Conservation (phyloP, 2,888 invertebrate genomes). For the Uloborus plumipes region DNA sequence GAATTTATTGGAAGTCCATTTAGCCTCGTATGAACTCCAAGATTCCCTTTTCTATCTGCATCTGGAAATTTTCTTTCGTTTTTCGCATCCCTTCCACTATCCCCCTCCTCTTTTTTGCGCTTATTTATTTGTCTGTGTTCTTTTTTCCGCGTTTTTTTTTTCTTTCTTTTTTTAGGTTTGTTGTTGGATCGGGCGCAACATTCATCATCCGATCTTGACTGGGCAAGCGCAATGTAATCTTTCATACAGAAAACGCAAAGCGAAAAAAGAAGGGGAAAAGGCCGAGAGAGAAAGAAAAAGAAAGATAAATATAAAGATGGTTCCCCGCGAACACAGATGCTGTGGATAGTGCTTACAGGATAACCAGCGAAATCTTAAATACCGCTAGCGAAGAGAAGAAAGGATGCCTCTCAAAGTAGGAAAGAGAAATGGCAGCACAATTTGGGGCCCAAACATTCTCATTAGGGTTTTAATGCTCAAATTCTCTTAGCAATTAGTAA, state of each 20-base stretch:
- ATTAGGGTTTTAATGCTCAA: constrained; percentile 26
- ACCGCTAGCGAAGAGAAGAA: constrained; percentile 32
- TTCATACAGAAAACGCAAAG: constrained; percentile 58
- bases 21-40: constrained; percentile 57
- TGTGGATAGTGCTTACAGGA: constrained; percentile 59
- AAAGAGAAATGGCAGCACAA: constrained; percentile 15
- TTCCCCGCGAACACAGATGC: constrained; percentile 62
- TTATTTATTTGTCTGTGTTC: constrained; percentile 57
- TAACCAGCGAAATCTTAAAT: constrained; percentile 64
- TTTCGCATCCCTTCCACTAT: constrained; percentile 44
- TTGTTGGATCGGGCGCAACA: constrained; percentile 51
- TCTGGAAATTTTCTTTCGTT: constrained; percentile 60
- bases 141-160: constrained; percentile 14
- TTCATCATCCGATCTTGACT: constrained; percentile 55
- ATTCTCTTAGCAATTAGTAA: constrained; percentile 31
- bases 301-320: constrained; percentile 65
- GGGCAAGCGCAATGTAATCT: constrained; percentile 63
- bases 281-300: constrained; percentile 13
- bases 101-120: constrained; percentile 27
- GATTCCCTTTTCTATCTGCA: constrained; percentile 62
- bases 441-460: constrained; percentile 14
- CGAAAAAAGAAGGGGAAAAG: constrained; percentile 34
- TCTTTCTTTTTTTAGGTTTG: constrained; percentile 55
- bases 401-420: neutral
- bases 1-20: constrained; percentile 65